Evolutionary conservation across 2,113 vertebrate species (phyloP), one percentile per base, ranked within the genome.

Genomic region (Emydura subglobosa): DNA sequence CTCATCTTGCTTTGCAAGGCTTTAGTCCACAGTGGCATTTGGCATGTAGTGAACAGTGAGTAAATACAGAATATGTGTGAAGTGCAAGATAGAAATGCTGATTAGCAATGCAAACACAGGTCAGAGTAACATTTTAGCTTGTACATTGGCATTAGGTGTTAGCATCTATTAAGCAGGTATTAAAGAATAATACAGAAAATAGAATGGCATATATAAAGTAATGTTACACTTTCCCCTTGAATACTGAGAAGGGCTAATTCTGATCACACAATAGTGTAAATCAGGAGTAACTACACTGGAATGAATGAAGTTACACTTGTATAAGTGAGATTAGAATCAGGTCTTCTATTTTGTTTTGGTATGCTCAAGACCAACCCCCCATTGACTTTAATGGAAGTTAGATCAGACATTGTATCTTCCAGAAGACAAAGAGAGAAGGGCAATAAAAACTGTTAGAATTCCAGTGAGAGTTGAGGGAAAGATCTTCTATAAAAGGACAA

Each of bases 11-110:
- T 87, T 76, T 51, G 11, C 89, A 85, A 34, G 0, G 54, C 86
- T 93, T 68, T 90, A 95, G 82, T 88, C 89, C 68, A 39, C 0
- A 0, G 51, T 91, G 85, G 47, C 65, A 93, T 82, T n/a, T 95
- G 95, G 79, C 34, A 93, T 44, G 61, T 76, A 85, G 9, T 81
- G 84, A 94, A 54, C 3, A 76, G 95, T 85, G 4, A 59, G 54
- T 76, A 97, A 91, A 79, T 88, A 74, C 0, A 0, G 85, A 91
- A 95, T 53, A 14, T 72, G 51, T 59, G 65, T 92, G 81, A 78
- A 91, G 74, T 79, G 65, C 87, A 96, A 95, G 79, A 83, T 6
- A 91, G 95, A 96, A 91, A 49, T 87, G 57, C 8, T 79, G 81
- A 89, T 94, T 90, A 85, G 54, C 42, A 95, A 95, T 79, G 68